Evolutionary conservation across 2,113 vertebrate species (phyloP).

Genomic region (Nipponia nippon): DNA sequence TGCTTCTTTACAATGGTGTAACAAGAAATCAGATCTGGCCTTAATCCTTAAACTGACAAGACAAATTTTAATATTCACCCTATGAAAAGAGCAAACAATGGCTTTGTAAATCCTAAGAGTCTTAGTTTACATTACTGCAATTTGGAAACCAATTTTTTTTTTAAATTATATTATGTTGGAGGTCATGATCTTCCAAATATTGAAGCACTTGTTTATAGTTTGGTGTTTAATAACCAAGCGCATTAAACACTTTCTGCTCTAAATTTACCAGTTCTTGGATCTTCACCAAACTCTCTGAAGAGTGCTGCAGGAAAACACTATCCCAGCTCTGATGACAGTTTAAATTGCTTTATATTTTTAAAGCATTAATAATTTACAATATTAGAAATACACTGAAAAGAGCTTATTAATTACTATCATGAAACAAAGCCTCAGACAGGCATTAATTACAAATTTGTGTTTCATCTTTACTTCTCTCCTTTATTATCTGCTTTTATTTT

Average conservation of each 20-base stretch:
- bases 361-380: background rate
- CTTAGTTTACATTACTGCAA: background rate
- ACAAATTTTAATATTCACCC: background rate
- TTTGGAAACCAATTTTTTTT: background rate
- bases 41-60: background rate
- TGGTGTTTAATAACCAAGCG: slow-evolving; percentile 15
- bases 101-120: background rate
- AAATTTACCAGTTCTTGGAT: slow-evolving; percentile 30
- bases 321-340: background rate
- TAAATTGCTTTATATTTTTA: background rate
- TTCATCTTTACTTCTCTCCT: background rate
- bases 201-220: slow-evolving; percentile 25
- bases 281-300: background rate
- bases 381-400: background rate
- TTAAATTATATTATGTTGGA: background rate
- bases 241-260: background rate
- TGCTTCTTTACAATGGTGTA: background rate
- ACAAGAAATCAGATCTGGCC: background rate
- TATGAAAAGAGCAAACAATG: background rate
- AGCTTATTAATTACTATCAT: background rate
- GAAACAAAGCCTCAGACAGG: background rate
- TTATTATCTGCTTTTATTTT: background rate
- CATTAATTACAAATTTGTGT: background rate
- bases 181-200: background rate
- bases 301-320: background rate